Percentiles rank a stretch among this genome's conserved stretches.
phyloP scores from a whole-genome alignment of 2,797 vertebrate species.

The Dermochelys coriacea region DNA sequence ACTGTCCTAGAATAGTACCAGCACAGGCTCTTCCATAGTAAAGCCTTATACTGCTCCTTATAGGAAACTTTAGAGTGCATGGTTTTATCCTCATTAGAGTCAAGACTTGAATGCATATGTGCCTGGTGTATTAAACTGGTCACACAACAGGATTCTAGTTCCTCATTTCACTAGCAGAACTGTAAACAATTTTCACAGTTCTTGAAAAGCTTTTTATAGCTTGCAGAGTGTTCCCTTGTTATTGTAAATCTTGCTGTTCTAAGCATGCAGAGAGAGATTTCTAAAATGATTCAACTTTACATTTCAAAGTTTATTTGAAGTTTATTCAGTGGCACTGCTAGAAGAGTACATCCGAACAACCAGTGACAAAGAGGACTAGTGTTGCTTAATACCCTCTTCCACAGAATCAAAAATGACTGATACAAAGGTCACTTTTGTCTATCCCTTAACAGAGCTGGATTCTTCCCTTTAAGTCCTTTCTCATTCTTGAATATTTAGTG shows the following conservation, averaged over 20 bases:
- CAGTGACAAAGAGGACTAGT: not conserved
- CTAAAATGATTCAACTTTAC: constrained; percentile 25
- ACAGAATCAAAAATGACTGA: constrained; percentile 23
- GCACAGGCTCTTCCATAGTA: constrained; percentile 29
- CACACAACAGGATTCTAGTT: constrained; percentile 16
- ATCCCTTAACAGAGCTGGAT: not conserved
- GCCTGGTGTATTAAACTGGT: constrained; percentile 32
- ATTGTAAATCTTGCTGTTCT: constrained; percentile 41
- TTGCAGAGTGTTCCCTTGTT: constrained; percentile 17
- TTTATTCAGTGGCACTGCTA: not conserved
- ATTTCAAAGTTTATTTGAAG: not conserved
- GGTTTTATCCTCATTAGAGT: constrained; percentile 27
- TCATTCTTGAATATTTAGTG: not conserved
- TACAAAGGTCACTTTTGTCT: not conserved
- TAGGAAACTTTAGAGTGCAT: not conserved
- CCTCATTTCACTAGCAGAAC: not conserved
- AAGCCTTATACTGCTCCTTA: constrained; percentile 40
- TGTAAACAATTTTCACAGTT: constrained; percentile 47
- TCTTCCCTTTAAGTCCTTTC: not conserved
- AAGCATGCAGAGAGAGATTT: not conserved
- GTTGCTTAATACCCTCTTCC: constrained; percentile 10
- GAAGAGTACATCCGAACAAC: constrained; percentile 17
- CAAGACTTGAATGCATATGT: constrained; percentile 25
- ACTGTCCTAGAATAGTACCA: constrained; percentile 7
- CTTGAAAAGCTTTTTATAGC: constrained; percentile 23